These are phyloP conservation scores for Drosophila guanche DNA, from an alignment of 1,140 invertebrate species.

Conservation along the genomic window DNA sequence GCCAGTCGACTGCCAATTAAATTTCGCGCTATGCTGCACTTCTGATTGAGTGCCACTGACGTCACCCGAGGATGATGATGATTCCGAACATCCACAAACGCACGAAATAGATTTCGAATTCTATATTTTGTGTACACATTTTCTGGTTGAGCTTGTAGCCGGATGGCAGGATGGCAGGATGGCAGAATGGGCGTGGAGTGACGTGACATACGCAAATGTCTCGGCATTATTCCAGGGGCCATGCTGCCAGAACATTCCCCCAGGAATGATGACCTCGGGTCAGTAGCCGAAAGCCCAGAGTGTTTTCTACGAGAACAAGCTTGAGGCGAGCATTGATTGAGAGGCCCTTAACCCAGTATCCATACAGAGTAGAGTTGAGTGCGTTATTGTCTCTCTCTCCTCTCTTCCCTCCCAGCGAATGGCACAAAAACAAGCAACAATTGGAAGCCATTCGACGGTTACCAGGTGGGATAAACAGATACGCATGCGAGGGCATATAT, in stretches of 20 bases:
- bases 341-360: constrained; percentile 33
- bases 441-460: constrained; percentile 9
- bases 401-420: background rate
- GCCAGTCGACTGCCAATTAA: constrained; percentile 59
- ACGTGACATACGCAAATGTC: constrained; percentile 43
- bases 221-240: constrained; percentile 29
- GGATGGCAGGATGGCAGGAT: too few relatives aligned
- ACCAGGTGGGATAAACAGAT: background rate
- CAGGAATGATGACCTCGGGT: constrained; percentile 38
- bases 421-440: constrained; percentile 21
- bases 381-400: constrained; percentile 8
- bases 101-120: constrained; percentile 29
- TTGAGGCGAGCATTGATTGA: background rate
- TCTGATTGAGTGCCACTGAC: constrained; percentile 55
- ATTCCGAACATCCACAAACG: constrained; percentile 22
- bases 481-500: too few relatives aligned
- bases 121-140: background rate
- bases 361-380: background rate
- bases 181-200: constrained; percentile 34
- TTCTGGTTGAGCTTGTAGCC: constrained; percentile 4
- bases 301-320: background rate
- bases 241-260: constrained; percentile 1
- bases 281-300: constrained; percentile 34
- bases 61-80: constrained; percentile 39
- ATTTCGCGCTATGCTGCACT: constrained; percentile 63